Conservation (phyloP, 92 coral and sea anemone species). For the Plumapathes pennacea region DNA sequence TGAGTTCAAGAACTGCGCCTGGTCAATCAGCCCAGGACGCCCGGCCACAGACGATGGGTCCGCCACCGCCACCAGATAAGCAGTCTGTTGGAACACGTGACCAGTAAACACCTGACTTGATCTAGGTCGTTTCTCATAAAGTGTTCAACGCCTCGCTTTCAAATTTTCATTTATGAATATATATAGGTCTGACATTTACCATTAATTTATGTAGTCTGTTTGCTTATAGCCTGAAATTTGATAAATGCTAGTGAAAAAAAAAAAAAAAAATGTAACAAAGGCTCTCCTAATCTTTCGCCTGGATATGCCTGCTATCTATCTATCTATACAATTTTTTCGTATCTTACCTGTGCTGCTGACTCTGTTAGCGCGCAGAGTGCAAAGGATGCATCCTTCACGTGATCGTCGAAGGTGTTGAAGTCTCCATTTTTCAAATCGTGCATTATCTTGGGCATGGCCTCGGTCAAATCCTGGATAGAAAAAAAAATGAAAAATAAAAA, state of each 20-base stretch:
- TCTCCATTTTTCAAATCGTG: slow-evolving; percentile 87
- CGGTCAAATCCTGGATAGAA: slow-evolving; percentile 64
- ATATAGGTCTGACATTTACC: no score
- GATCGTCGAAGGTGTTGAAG: slow-evolving; percentile 82
- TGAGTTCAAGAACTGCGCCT: slow-evolving; percentile 88
- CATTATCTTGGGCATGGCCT: slow-evolving; percentile 89
- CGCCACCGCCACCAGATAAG: slow-evolving; percentile 96
- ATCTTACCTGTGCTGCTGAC: slow-evolving; percentile 95
- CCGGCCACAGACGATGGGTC: slow-evolving; percentile 99
- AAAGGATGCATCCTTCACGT: slow-evolving; percentile 78
- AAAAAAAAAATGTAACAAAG: no score
- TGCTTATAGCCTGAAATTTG: no score
- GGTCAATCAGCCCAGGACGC: slow-evolving; percentile 91
- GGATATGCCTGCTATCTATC: no score
- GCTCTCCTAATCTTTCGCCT: no score
- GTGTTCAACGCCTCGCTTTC: background rate
- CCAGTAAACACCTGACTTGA: background rate
- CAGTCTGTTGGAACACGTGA: slow-evolving; percentile 76
- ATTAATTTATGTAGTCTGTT: no score
- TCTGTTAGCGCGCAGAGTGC: slow-evolving; percentile 95
- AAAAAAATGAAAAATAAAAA: no score
- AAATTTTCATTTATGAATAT: background rate
- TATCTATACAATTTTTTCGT: no score
- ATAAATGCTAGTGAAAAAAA: background rate
- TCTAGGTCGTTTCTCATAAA: background rate